A percentile compares a stretch with the other conserved stretches of the same genome.
phyloP scores from a whole-genome alignment of 2,888 invertebrate genomes.

The Orthonevra nobilis region DNA sequence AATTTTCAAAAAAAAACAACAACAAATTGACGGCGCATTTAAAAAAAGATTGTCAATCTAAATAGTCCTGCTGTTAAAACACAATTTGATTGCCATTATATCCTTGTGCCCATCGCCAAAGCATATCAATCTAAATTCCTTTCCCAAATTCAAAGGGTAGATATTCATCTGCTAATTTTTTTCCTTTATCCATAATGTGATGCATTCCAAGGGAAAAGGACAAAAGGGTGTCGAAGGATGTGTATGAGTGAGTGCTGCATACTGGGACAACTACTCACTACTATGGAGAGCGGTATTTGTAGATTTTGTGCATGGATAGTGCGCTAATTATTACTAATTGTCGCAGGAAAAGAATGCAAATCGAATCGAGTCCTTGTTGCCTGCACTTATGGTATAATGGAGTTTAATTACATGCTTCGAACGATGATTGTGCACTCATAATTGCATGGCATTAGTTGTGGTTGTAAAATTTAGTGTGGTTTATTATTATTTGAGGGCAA shows the following conservation, averaged over 20 bases:
- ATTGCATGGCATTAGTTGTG: conserved; percentile 12
- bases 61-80: conserved; percentile 35
- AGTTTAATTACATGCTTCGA: conserved; percentile 51
- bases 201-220: too few species aligned
- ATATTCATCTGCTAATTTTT: conserved; percentile 55
- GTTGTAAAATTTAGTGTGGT: not conserved
- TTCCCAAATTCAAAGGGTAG: conserved; percentile 50
- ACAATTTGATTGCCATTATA: conserved; percentile 39
- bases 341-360: conserved; percentile 53
- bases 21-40: too few species aligned
- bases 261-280: too few species aligned
- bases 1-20: too few species aligned
- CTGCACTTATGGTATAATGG: conserved; percentile 34
- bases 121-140: conserved; percentile 26
- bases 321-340: conserved; percentile 48
- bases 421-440: not conserved
- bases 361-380: conserved; percentile 17
- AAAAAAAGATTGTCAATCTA: conserved; percentile 19
- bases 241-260: too few species aligned
- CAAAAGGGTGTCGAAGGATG: too few species aligned
- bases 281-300: conserved; percentile 21
- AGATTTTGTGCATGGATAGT: conserved; percentile 54
- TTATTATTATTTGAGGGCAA: too few species aligned
- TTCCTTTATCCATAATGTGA: too few species aligned
- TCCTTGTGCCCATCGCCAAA: conserved; percentile 3